Conservation (phyloP, 2,888 invertebrate genomes). For the Polydrusus pterygomalis region DNA sequence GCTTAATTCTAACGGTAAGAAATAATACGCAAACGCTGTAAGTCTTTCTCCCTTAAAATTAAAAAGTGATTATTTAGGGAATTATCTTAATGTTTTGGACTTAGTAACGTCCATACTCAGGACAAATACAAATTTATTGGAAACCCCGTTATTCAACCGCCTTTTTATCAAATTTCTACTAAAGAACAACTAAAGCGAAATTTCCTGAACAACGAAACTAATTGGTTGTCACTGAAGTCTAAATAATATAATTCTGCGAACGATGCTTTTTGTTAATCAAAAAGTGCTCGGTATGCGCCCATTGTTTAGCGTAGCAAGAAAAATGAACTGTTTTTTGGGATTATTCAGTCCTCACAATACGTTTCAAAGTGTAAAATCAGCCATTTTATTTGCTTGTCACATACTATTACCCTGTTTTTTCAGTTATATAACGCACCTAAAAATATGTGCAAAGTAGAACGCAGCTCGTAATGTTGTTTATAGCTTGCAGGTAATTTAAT, state of each 20-base stretch:
- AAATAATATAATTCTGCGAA: slow-evolving; percentile 26
- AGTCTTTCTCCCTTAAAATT: too few relatives aligned
- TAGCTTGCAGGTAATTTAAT: too few relatives aligned
- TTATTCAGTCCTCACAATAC: slow-evolving; percentile 9
- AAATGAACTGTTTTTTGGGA: slow-evolving; percentile 18
- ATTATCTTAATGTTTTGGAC: too few relatives aligned
- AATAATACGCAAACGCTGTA: too few relatives aligned
- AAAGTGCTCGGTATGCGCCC: slow-evolving; percentile 26
- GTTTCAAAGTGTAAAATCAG: slow-evolving; percentile 5
- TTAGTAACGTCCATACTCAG: too few relatives aligned
- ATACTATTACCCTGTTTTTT: slow-evolving; percentile 14
- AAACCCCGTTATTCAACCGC: too few relatives aligned
- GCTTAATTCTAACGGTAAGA: not conserved
- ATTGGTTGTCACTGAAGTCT: slow-evolving; percentile 29
- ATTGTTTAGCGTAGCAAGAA: slow-evolving; percentile 29
- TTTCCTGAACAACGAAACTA: slow-evolving; percentile 21
- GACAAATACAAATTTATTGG: too few relatives aligned
- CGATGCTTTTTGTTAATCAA: slow-evolving; percentile 25
- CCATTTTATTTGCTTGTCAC: slow-evolving; percentile 16
- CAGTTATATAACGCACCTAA: not conserved
- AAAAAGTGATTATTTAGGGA: too few relatives aligned
- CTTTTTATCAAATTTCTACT: slow-evolving; percentile 3
- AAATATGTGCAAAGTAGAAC: too few relatives aligned
- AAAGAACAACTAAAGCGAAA: not conserved
- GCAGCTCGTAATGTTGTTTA: too few relatives aligned